Conservation (phyloP, 2,797 vertebrate genomes). For the Mormyrops attenuatus region DNA sequence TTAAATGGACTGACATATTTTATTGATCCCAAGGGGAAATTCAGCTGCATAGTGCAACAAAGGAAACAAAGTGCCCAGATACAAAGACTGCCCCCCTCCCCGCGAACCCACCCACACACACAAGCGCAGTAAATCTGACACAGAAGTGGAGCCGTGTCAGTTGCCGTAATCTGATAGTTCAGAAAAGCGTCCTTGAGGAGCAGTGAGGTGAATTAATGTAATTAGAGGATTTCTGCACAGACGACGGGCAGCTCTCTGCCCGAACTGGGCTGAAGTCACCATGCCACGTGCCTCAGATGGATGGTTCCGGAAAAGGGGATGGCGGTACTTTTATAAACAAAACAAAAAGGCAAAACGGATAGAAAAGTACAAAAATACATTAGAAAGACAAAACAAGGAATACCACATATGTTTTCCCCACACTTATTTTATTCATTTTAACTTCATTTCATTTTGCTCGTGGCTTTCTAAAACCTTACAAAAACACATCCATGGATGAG, state of each 20-base stretch:
- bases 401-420: neutral
- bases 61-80: neutral
- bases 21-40: neutral
- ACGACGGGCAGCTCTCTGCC: neutral
- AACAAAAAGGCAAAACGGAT: neutral
- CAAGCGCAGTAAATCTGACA: neutral
- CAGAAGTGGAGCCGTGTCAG: neutral
- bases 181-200: neutral
- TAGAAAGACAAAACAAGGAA: neutral
- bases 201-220: neutral
- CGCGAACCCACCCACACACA: neutral
- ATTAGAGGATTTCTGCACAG: constrained; percentile 13
- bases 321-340: neutral
- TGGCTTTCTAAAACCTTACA: neutral
- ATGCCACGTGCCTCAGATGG: neutral
- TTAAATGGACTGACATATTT: neutral
- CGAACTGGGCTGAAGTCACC: neutral
- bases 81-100: neutral
- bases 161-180: neutral
- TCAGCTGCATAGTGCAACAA: neutral
- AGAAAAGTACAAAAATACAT: neutral
- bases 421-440: neutral
- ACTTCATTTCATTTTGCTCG: neutral
- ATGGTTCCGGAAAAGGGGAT: neutral
- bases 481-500: neutral